phyloP scores from a whole-genome alignment of 30 jellyfish, hydroid and myxozoan genomes.

The Hydractinia symbiolongicarpus region DNA sequence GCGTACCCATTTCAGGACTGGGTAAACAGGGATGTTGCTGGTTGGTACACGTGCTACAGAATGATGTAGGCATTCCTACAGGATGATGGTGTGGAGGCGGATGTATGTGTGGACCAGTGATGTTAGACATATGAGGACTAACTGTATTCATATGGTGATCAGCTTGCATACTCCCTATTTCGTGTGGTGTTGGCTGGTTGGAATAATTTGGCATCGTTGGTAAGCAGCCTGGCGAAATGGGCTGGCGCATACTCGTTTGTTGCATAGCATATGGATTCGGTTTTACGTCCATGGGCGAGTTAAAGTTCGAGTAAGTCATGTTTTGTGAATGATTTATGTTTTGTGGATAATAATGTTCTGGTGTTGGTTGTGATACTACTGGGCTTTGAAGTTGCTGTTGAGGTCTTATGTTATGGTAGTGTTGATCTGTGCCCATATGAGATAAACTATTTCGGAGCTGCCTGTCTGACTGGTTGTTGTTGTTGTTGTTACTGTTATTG shows the following conservation, averaged over 20 bases:
- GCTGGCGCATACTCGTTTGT: not conserved
- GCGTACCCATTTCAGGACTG: not conserved
- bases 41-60: conserved; percentile 18
- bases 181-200: conserved; percentile 4
- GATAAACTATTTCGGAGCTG: conserved; percentile 5
- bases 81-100: conserved; percentile 25
- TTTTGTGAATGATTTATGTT: not conserved
- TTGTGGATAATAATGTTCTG: not conserved
- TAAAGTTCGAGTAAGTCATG: not conserved
- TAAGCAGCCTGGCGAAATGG: not conserved
- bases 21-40: conserved; percentile 4
- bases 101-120: not conserved
- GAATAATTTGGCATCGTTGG: no score
- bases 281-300: conserved; percentile 6
- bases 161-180: not conserved
- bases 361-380: not conserved
- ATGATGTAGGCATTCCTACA: conserved; percentile 32
- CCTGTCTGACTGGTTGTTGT: not conserved
- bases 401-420: not conserved
- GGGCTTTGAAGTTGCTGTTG: not conserved
- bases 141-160: not conserved
- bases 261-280: conserved; percentile 2
- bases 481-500: not conserved
- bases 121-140: not conserved
- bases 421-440: not conserved